Conservation (phyloP, 2,888 invertebrate genomes). For the Cheilosia grossa region DNA sequence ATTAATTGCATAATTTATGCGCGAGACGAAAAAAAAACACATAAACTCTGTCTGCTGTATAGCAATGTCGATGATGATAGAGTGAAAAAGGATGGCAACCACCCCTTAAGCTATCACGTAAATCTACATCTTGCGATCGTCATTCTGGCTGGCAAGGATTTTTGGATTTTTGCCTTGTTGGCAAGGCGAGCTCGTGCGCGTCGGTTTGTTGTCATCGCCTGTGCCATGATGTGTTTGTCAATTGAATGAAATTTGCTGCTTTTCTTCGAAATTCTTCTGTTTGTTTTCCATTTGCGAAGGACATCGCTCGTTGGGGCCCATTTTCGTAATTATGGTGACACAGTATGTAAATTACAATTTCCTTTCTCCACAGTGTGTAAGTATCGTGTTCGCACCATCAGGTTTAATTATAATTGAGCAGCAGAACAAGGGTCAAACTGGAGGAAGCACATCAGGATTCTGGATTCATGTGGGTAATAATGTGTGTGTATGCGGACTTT, state of each 20-base stretch:
- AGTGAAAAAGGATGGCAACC: slow-evolving; percentile 52
- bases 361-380: slow-evolving; percentile 29
- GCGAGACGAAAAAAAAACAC: slow-evolving; percentile 22
- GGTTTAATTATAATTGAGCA: slow-evolving; percentile 57
- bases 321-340: slow-evolving; percentile 31
- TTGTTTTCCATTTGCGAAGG: slow-evolving; percentile 25
- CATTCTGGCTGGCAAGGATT: slow-evolving; percentile 52
- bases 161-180: slow-evolving; percentile 41
- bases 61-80: slow-evolving; percentile 33
- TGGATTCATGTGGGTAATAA: slow-evolving; percentile 1
- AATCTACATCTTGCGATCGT: slow-evolving; percentile 58
- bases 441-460: background rate
- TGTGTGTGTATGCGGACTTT: slow-evolving; percentile 5
- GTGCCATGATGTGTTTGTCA: slow-evolving; percentile 41
- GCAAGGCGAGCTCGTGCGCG: background rate
- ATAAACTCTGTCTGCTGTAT: slow-evolving; percentile 35
- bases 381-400: slow-evolving; percentile 55
- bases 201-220: slow-evolving; percentile 17
- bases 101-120: slow-evolving; percentile 44
- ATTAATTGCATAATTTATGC: slow-evolving; percentile 71
- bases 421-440: slow-evolving; percentile 15
- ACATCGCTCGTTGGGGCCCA: slow-evolving; percentile 13
- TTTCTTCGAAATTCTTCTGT: slow-evolving; percentile 18
- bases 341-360: slow-evolving; percentile 57
- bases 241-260: slow-evolving; percentile 50